Evolutionary conservation across 2,888 invertebrate species (phyloP), one percentile per base, ranked within the genome.

Genomic region (Drosophila anomalata): DNA sequence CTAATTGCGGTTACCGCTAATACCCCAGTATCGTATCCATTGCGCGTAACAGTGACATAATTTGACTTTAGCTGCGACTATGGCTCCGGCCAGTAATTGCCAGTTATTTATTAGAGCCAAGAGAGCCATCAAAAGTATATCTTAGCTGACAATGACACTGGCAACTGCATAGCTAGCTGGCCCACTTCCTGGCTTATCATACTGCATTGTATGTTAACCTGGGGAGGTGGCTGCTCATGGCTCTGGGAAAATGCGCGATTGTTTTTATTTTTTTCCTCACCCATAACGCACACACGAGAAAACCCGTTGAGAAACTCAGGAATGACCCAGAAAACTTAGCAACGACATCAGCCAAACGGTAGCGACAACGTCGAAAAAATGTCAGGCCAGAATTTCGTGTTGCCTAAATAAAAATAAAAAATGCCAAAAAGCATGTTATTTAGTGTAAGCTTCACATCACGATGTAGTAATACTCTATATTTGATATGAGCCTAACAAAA

Each of bases 21-120:
- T 67, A 65, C 63, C 53, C 63, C 65, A 73, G 73, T 67, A 79
- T 44, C 44, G 44, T 44, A 44, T 71, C 70, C 79, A 87, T 79
- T 66, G 85, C 81, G 81, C 87, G 84, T 85, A 82, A 85, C 87
- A 85, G 87, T 85, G 84, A 85, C 87, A 85, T 85, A 85, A 87
- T 85, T 85, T 73, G 75, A 61, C 65, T 52, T 17, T 50, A 51
- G 46, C 52, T 24, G 14, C 36, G 39, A 20, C 47, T 33, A 14
- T 24, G 66, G 33, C 39, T 22, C 54, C 24, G 20, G 17, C 20
- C 42, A 36, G 51, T 47, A 56, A 48, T 71, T 55, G 42, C 75
- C 75, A 67, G 74, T 67, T 50, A 26, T 52, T 83, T 79, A 77
- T 85, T 85, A 85, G 71, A 72, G 81, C 74, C 73, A 41, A 57